A percentile compares a stretch with the other conserved stretches of the same genome.
phyloP scores from a whole-genome alignment of 64 coral and sea anemone species.

The Dendrophyllia cribrosa region DNA sequence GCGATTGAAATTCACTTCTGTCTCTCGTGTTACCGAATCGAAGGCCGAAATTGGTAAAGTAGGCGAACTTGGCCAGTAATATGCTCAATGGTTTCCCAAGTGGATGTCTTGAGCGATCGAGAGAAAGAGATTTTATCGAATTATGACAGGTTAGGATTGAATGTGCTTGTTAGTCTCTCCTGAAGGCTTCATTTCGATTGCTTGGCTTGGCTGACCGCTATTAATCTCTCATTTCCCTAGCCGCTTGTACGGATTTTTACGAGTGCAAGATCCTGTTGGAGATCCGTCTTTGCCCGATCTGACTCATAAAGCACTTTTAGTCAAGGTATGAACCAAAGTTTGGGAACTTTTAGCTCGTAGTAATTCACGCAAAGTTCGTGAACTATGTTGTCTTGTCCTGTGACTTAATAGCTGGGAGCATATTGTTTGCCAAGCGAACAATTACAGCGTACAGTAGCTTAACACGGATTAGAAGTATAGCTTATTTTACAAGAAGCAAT shows the following conservation, averaged over 20 bases:
- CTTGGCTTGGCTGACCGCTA: background rate
- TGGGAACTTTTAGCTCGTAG: constrained; percentile 6
- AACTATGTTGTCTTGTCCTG: constrained; percentile 19
- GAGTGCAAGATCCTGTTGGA: constrained; percentile 91
- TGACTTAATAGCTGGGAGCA: background rate
- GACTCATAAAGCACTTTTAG: constrained; percentile 89
- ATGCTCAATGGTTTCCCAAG: constrained; percentile 99
- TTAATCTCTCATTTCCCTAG: constrained; percentile 55
- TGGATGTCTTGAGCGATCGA: constrained; percentile 97
- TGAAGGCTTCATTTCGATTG: background rate
- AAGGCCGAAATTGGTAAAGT: constrained; percentile 74
- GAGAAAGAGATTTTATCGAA: constrained; percentile 95
- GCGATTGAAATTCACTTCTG: constrained; percentile 81
- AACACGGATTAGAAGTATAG: background rate
- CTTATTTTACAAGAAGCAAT: background rate
- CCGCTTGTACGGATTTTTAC: constrained; percentile 96
- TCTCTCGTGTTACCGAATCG: constrained; percentile 55
- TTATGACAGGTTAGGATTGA: constrained; percentile 88
- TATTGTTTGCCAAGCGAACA: background rate
- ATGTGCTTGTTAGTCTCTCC: background rate
- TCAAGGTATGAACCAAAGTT: constrained; percentile 75
- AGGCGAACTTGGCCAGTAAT: constrained; percentile 84
- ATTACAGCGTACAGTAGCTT: background rate
- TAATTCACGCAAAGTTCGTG: constrained; percentile 6
- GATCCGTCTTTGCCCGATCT: constrained; percentile 91